Conservation (phyloP, 2,113 vertebrate species). For the Rhizomys pruinosus region DNA sequence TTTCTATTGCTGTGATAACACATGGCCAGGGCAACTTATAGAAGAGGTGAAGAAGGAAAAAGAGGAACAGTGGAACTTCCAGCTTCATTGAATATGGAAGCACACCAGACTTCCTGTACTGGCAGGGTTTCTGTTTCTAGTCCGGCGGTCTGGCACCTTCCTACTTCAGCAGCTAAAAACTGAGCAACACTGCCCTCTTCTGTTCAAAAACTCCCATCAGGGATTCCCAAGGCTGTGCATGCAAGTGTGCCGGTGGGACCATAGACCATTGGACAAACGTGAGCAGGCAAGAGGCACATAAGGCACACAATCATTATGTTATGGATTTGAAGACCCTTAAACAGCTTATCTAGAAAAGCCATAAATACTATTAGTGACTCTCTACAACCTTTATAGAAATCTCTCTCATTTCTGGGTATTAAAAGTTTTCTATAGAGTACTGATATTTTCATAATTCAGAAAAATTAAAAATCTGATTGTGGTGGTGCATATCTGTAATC, state of each 20-base stretch:
- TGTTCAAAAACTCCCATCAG: not conserved
- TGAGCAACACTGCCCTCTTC: conserved; percentile 65
- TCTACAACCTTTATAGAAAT: not conserved
- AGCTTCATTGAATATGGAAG: not conserved
- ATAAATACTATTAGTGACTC: not conserved
- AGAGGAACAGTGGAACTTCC: not conserved
- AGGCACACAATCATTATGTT: not conserved
- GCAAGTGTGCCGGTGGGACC: accelerated
- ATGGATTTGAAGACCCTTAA: not conserved
- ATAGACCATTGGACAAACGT: not conserved
- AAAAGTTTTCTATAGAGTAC: not conserved
- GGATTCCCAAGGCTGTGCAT: accelerated
- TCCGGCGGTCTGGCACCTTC: not conserved
- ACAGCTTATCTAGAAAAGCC: not conserved
- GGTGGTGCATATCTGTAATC: not conserved
- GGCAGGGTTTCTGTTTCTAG: too few species aligned
- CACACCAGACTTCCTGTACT: not conserved
- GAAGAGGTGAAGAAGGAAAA: too few species aligned
- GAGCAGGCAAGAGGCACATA: accelerated
- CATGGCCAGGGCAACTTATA: too few species aligned
- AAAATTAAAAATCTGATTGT: not conserved
- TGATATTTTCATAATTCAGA: not conserved
- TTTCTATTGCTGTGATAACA: too few species aligned
- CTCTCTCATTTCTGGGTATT: not conserved
- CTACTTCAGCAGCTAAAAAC: not conserved